Percentiles rank a stretch among this genome's conserved stretches.
Evolutionary conservation across 2,797 vertebrate genomes (phyloP).

Genomic region (Sorex maritimensis): DNA sequence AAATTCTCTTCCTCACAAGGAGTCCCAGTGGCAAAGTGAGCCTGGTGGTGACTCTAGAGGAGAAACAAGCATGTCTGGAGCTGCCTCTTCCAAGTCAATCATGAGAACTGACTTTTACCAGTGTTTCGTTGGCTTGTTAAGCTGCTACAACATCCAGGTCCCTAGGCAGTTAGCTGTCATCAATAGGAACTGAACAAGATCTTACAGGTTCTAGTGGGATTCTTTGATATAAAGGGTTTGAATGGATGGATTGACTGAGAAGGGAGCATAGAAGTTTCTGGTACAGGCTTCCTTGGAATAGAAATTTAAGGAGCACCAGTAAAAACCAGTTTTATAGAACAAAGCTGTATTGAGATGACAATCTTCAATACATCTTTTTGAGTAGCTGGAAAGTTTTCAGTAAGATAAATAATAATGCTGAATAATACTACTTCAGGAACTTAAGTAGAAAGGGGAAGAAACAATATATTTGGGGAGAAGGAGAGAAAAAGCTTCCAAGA

Average conservation of each 20-base stretch:
- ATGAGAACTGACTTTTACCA: not conserved
- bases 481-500: slow-evolving; percentile 53
- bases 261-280: not conserved
- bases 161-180: slow-evolving; percentile 41
- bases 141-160: not conserved
- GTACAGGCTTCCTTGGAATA: not conserved
- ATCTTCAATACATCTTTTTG: not conserved
- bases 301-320: slow-evolving; percentile 17
- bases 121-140: not conserved
- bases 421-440: not conserved
- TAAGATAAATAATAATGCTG: not conserved
- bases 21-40: not conserved
- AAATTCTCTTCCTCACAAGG: slow-evolving; percentile 7
- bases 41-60: not conserved
- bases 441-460: not conserved
- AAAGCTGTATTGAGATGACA: not conserved
- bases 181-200: slow-evolving; percentile 33
- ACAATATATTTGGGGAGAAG: slow-evolving; percentile 17
- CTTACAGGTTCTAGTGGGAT: slow-evolving; percentile 18
- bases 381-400: slow-evolving; percentile 54
- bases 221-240: slow-evolving; percentile 37
- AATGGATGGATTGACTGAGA: slow-evolving; percentile 3
- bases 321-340: slow-evolving; percentile 32
- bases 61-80: not conserved
- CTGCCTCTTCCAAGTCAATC: slow-evolving; percentile 33